Conservation (phyloP, 2,797 vertebrate species). For the Eremophila alpestris region DNA sequence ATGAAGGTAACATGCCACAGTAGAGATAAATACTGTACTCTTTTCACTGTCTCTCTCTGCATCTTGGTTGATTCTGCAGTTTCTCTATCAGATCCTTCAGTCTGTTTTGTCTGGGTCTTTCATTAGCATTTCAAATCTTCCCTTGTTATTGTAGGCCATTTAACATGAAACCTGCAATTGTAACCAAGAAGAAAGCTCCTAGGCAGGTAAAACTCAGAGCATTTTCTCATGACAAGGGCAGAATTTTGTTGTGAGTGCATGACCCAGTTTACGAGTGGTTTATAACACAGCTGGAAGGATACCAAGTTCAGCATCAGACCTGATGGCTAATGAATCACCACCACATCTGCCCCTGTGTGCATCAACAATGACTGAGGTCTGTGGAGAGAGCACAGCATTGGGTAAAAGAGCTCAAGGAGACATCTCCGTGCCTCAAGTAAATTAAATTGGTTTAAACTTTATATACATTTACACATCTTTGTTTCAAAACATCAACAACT, state of each 20-base stretch:
- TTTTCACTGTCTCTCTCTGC: background rate
- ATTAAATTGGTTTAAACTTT: background rate
- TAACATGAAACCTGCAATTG: background rate
- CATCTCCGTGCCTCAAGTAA: background rate
- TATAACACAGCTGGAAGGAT: background rate
- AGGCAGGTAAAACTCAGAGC: background rate
- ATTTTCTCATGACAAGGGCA: background rate
- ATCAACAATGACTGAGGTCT: accelerated
- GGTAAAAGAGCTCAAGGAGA: background rate
- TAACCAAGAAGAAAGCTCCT: background rate
- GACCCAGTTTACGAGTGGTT: accelerated
- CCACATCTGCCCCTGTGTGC: background rate
- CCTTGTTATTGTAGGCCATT: background rate
- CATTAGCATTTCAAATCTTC: constrained; percentile 27
- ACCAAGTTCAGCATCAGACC: background rate
- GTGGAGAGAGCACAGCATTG: background rate
- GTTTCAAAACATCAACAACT: background rate
- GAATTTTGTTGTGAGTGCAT: background rate
- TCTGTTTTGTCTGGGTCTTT: constrained; percentile 23
- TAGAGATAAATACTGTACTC: background rate
- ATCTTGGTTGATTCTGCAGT: background rate
- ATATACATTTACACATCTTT: background rate
- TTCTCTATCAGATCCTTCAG: background rate
- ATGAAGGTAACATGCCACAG: background rate
- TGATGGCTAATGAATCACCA: background rate